Percentiles rank a stretch among this genome's conserved stretches.
Conservation (phyloP, 1,140 invertebrate species). For the Cardiocondyla obscurior region DNA sequence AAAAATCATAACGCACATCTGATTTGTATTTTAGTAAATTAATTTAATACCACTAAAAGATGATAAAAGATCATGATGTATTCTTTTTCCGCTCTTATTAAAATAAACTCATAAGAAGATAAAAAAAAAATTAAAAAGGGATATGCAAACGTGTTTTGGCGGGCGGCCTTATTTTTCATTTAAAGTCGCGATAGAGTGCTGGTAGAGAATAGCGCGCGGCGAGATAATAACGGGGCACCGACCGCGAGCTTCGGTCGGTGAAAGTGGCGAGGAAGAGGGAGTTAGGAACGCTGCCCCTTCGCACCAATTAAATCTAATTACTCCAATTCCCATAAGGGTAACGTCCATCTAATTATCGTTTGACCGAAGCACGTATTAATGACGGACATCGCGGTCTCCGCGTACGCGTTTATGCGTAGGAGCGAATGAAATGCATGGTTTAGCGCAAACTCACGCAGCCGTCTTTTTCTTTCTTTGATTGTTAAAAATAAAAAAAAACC, state of each 20-base stretch:
- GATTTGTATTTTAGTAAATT: neutral
- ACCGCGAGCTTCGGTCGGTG: constrained; percentile 22
- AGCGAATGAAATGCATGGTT: constrained; percentile 11
- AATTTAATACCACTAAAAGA: neutral
- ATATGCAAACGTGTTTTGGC: neutral
- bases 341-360: constrained; percentile 82
- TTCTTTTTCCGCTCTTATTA: neutral
- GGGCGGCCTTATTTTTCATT: constrained; percentile 35
- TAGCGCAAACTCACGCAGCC: constrained; percentile 47
- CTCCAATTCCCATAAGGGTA: constrained; percentile 79
- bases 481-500: neutral
- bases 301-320: constrained; percentile 82
- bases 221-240: constrained; percentile 72
- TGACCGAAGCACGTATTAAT: constrained; percentile 80
- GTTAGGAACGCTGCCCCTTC: constrained; percentile 57
- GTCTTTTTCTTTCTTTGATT: neutral
- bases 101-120: neutral
- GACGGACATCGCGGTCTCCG: constrained; percentile 51
- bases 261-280: constrained; percentile 36
- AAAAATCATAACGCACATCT: constrained; percentile 41
- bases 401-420: constrained; percentile 10
- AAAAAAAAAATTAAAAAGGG: constrained; percentile 8
- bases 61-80: neutral
- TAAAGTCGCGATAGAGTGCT: constrained; percentile 22
- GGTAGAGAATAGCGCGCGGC: constrained; percentile 11